Conservation (phyloP, 1,140 invertebrate species). For the Hormaphis cornu region DNA sequence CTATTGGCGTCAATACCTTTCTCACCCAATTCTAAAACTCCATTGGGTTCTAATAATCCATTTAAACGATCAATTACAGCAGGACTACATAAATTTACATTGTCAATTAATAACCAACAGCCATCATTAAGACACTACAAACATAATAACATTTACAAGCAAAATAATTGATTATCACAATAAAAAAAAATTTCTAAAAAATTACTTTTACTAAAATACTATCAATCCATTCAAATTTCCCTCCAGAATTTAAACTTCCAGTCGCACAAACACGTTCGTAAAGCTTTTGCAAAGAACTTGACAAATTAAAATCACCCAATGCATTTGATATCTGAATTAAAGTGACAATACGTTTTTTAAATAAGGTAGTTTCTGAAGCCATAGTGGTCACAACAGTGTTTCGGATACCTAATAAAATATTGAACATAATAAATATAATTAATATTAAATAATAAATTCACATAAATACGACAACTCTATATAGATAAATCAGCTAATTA, state of each 20-base stretch:
- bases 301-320: not conserved
- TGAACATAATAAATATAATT: not conserved
- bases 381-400: conserved; percentile 14
- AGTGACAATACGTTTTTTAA: conserved; percentile 15
- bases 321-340: conserved; percentile 1
- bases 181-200: conserved; percentile 8
- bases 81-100: conserved; percentile 93
- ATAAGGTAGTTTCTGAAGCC: conserved; percentile 24
- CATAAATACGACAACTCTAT: too few species aligned
- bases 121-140: conserved; percentile 67
- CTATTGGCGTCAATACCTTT: conserved; percentile 66
- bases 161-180: not conserved
- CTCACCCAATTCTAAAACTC: conserved; percentile 82
- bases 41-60: conserved; percentile 85
- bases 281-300: not conserved
- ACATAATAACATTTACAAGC: not conserved
- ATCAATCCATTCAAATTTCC: conserved; percentile 96
- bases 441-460: not conserved
- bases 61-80: conserved; percentile 95
- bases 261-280: not conserved
- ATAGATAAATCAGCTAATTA: too few species aligned
- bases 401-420: not conserved
- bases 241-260: conserved; percentile 43
- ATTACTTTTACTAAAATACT: conserved; percentile 77
- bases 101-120: conserved; percentile 87